Percentiles rank a stretch among this genome's conserved stretches.
phyloP scores from a whole-genome alignment of 2,888 invertebrate genomes.

The Crioceris asparagi region DNA sequence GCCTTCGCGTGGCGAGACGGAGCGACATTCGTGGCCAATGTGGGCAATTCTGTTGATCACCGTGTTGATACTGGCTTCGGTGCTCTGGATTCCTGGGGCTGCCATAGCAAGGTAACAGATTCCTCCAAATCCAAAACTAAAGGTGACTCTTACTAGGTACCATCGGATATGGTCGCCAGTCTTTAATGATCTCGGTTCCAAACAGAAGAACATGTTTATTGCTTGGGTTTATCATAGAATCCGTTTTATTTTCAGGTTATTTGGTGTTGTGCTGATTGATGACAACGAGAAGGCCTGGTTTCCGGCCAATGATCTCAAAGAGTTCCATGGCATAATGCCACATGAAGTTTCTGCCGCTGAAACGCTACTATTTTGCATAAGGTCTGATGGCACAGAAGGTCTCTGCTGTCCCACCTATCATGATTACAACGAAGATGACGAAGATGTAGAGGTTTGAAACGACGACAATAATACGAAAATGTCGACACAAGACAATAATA shows the following conservation, averaged over 20 bases:
- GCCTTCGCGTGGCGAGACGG: conserved; percentile 57
- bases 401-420: conserved; percentile 67
- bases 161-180: too few species aligned
- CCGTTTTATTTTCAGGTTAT: conserved; percentile 52
- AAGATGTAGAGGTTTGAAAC: too few species aligned
- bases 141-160: too few species aligned
- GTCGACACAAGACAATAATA: too few species aligned
- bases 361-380: conserved; percentile 71
- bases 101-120: conserved; percentile 74
- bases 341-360: conserved; percentile 70
- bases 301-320: conserved; percentile 76
- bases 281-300: conserved; percentile 91
- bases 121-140: too few species aligned
- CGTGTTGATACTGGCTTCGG: conserved; percentile 64
- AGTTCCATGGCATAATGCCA: conserved; percentile 81
- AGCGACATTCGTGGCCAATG: conserved; percentile 72
- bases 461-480: too few species aligned
- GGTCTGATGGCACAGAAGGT: conserved; percentile 72
- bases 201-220: too few species aligned
- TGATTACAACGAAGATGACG: conserved; percentile 40
- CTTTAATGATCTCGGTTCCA: too few species aligned
- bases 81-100: conserved; percentile 78
- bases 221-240: too few species aligned
- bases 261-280: conserved; percentile 69
- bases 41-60: conserved; percentile 73